Evolutionary conservation across 2,113 vertebrate genomes (phyloP).

Genomic region (Caranx melampygus): DNA sequence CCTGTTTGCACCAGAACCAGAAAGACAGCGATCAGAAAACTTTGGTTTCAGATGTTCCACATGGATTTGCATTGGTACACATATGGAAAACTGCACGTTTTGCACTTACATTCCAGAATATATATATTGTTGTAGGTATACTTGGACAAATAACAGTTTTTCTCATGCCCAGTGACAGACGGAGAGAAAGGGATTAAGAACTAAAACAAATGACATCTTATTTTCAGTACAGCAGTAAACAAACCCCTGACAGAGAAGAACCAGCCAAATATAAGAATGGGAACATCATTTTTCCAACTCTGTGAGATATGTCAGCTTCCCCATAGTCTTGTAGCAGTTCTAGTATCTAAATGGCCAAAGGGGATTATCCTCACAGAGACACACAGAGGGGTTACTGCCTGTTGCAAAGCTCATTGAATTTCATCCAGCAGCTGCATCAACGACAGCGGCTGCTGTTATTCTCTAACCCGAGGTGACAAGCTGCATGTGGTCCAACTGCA

Average conservation of each 20-base stretch:
- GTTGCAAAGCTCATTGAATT: slow-evolving; percentile 60
- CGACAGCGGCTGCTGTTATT: slow-evolving; percentile 48
- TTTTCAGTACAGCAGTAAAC: neutral
- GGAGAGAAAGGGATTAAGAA: no score
- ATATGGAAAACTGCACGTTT: no score
- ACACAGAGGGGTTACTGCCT: slow-evolving; percentile 48
- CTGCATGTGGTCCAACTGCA: neutral
- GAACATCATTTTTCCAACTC: slow-evolving; percentile 53
- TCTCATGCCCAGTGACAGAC: no score
- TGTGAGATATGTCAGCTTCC: slow-evolving; percentile 47
- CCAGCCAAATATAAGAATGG: neutral
- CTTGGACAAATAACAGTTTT: no score
- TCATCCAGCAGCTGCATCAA: slow-evolving; percentile 74
- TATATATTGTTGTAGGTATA: neutral
- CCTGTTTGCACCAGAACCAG: no score
- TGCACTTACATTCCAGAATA: neutral
- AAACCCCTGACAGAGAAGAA: slow-evolving; percentile 11
- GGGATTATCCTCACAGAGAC: slow-evolving; percentile 74
- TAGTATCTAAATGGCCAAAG: slow-evolving; percentile 63
- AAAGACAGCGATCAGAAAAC: no score
- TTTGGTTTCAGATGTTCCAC: no score
- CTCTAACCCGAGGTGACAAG: slow-evolving; percentile 43
- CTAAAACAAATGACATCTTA: no score
- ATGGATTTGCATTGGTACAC: no score
- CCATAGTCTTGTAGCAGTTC: slow-evolving; percentile 22